Percentiles rank a stretch among this genome's conserved stretches.
phyloP scores from a whole-genome alignment of 2,113 vertebrate genomes.

The Clarias magur region DNA sequence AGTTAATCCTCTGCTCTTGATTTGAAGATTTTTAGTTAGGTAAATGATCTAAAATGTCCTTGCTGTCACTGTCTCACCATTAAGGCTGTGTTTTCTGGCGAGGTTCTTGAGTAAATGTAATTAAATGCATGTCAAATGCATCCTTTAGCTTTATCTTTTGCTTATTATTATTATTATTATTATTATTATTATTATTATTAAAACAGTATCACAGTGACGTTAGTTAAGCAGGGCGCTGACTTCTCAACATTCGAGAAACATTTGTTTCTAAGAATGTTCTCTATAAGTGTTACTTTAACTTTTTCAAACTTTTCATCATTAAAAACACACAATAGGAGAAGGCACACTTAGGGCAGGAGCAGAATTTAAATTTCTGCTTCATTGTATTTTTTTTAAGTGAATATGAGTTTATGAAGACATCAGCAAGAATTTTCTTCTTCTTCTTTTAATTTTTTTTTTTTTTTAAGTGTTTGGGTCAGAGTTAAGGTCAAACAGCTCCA shows the following conservation, averaged over 20 bases:
- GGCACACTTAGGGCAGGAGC: neutral
- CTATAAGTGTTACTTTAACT: neutral
- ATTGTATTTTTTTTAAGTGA: neutral
- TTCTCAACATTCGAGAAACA: neutral
- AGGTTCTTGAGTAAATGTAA: neutral
- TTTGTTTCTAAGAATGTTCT: neutral
- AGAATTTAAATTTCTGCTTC: neutral
- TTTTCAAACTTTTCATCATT: neutral
- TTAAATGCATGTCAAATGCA: neutral
- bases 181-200: neutral
- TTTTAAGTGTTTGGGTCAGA: neutral
- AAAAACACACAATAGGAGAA: neutral
- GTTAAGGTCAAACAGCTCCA: slow-evolving; percentile 29
- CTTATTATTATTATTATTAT: neutral
- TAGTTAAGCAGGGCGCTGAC: neutral
- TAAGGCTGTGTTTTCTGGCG: neutral
- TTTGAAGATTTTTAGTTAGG: neutral
- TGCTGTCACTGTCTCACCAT: neutral
- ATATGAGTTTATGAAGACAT: neutral
- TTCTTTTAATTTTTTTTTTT: no score
- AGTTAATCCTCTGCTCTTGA: neutral
- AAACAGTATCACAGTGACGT: neutral
- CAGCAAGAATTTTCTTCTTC: neutral
- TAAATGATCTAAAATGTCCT: neutral
- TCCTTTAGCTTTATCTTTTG: no score